phyloP scores from a whole-genome alignment of 2,797 vertebrate genomes.

The Poecilia picta region DNA sequence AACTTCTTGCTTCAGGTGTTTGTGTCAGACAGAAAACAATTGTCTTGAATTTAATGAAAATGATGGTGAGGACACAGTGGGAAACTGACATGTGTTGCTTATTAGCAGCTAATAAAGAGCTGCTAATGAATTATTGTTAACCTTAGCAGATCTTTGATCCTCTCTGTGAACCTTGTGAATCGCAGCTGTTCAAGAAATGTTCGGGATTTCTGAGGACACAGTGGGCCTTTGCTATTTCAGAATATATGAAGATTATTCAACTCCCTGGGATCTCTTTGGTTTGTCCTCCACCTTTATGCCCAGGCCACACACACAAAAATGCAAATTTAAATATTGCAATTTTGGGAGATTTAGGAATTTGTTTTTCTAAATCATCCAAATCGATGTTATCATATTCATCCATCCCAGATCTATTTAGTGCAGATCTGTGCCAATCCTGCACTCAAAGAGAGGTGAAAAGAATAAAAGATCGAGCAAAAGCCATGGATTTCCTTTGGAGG shows the following conservation, averaged over 20 bases:
- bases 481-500: slow-evolving; percentile 37
- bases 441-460: slow-evolving; percentile 22
- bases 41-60: neutral
- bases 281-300: too few relatives aligned
- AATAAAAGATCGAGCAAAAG: slow-evolving; percentile 32
- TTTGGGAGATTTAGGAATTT: too few relatives aligned
- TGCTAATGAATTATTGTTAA: too few relatives aligned
- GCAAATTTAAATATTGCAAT: too few relatives aligned
- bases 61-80: neutral
- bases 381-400: neutral
- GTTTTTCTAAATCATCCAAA: neutral
- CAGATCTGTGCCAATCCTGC: neutral
- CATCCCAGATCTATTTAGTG: neutral
- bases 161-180: neutral
- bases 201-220: neutral
- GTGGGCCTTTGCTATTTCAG: neutral
- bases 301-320: too few relatives aligned
- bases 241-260: neutral
- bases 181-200: neutral
- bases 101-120: too few relatives aligned
- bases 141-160: too few relatives aligned
- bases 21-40: neutral
- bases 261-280: neutral
- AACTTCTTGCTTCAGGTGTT: neutral
- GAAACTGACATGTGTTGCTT: neutral